phyloP scores from a whole-genome alignment of 2,113 vertebrate species.

The Furnarius figulus region DNA sequence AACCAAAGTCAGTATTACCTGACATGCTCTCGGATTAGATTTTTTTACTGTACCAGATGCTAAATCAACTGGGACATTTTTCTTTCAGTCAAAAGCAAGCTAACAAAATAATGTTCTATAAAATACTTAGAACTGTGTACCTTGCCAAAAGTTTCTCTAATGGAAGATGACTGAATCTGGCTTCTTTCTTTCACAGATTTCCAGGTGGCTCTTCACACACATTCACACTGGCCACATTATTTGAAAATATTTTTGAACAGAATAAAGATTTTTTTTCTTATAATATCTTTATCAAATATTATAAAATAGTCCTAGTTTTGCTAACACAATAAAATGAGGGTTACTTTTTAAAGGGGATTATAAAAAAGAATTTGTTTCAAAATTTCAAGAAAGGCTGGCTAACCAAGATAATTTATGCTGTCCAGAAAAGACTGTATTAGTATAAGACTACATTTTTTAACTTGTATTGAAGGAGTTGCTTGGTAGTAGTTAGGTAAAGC shows the following conservation, averaged over 20 bases:
- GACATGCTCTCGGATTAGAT: background rate
- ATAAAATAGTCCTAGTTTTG: background rate
- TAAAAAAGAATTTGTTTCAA: background rate
- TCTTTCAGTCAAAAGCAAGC: background rate
- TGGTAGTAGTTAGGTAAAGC: background rate
- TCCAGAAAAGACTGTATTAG: background rate
- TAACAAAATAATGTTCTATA: slow-evolving; percentile 22
- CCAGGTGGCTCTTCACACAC: background rate
- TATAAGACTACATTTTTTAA: background rate
- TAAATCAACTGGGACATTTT: background rate
- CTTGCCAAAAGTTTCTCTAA: background rate
- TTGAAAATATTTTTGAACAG: slow-evolving; percentile 9
- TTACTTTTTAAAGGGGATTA: background rate
- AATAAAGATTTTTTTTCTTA: slow-evolving; percentile 3
- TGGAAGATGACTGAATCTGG: background rate
- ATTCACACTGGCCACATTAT: background rate
- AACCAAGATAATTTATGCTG: background rate
- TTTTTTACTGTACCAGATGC: background rate
- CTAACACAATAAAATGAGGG: background rate
- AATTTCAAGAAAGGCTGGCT: background rate
- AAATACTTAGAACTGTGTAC: background rate
- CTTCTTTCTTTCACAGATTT: background rate
- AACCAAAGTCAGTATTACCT: background rate
- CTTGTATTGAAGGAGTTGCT: background rate
- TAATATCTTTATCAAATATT: background rate